Evolutionary conservation across 2,797 vertebrate species (phyloP).

Genomic region (Morus bassanus): DNA sequence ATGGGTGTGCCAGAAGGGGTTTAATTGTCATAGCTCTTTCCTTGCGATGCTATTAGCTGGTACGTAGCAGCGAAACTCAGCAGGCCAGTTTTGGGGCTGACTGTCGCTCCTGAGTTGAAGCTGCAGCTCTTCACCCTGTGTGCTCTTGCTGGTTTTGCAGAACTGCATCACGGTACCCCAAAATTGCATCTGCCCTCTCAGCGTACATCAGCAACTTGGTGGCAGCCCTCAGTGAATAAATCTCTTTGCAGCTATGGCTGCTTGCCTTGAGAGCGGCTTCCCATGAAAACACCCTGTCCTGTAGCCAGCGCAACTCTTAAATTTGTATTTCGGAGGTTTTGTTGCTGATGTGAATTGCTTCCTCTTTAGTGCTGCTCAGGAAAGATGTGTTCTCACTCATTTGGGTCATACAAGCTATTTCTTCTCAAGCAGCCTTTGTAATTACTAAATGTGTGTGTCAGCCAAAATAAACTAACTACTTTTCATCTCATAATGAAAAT

Average conservation of each 20-base stretch:
- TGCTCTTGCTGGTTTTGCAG: background rate
- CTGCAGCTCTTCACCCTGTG: accelerated
- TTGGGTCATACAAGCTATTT: background rate
- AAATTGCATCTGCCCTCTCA: background rate
- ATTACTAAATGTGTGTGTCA: background rate
- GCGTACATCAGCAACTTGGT: accelerated
- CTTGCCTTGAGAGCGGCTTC: background rate
- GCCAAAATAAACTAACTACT: background rate
- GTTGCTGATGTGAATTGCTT: background rate
- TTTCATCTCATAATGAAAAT: background rate
- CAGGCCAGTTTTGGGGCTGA: background rate
- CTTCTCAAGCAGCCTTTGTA: background rate
- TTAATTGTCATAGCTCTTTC: background rate
- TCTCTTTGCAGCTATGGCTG: background rate
- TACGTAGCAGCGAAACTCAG: accelerated
- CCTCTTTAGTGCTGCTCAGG: background rate
- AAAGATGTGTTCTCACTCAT: background rate
- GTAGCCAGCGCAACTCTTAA: background rate
- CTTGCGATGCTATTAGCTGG: background rate
- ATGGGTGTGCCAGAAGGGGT: background rate
- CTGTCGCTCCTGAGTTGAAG: background rate
- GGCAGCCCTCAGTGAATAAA: background rate
- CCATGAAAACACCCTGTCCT: background rate
- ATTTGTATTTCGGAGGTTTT: background rate
- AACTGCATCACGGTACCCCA: background rate